A percentile compares a stretch with the other conserved stretches of the same genome.
Evolutionary conservation across 2,888 invertebrate genomes (phyloP).

Genomic region (Tachystola acroxantha): DNA sequence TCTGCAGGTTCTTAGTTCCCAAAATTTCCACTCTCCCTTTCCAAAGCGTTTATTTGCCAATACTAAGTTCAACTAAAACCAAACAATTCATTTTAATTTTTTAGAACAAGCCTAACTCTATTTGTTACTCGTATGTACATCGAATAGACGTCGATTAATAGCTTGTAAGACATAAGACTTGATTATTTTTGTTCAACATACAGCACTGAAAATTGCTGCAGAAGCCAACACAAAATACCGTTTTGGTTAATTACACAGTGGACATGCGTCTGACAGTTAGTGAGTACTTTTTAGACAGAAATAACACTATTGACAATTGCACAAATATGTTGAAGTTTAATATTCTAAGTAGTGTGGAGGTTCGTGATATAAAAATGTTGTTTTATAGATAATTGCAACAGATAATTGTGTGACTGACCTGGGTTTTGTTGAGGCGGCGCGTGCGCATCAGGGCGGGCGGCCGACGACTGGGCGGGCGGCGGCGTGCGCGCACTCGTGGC

Average conservation of each 20-base stretch:
- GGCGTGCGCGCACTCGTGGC: conserved; percentile 41
- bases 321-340: background rate
- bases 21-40: too few species aligned
- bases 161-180: too few species aligned
- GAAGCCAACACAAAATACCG: conserved; percentile 40
- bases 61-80: too few species aligned
- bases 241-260: conserved; percentile 50
- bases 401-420: conserved; percentile 46
- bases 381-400: background rate
- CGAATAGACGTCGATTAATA: too few species aligned
- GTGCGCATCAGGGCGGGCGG: conserved; percentile 67
- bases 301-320: conserved; percentile 23
- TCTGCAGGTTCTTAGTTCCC: too few species aligned
- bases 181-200: conserved; percentile 34
- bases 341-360: background rate
- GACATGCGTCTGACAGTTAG: conserved; percentile 32
- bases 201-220: conserved; percentile 35
- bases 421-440: conserved; percentile 28
- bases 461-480: conserved; percentile 72
- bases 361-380: background rate
- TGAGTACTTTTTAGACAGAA: conserved; percentile 35
- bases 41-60: too few species aligned
- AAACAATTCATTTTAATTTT: too few species aligned
- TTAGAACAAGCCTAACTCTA: too few species aligned
- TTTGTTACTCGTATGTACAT: too few species aligned